Evolutionary conservation across 2,113 vertebrate genomes (phyloP).

Genomic region (Rhinoderma darwinii): DNA sequence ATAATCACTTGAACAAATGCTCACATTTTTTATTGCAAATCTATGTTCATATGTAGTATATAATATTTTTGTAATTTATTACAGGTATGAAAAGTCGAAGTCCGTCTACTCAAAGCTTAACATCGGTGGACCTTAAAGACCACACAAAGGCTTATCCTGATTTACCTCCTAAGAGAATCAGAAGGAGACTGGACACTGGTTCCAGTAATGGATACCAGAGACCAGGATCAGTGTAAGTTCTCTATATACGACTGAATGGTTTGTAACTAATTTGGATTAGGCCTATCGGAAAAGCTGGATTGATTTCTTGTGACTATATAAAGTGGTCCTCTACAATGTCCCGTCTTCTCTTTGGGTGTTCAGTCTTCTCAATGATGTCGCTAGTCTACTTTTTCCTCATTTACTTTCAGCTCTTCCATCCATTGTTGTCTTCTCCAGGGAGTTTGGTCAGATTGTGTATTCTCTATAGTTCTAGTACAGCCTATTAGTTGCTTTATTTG

Average conservation of each 20-base stretch:
- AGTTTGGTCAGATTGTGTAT: too few relatives aligned
- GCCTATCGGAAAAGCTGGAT: too few relatives aligned
- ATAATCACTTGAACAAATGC: not conserved
- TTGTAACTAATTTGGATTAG: too few relatives aligned
- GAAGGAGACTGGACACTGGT: slow-evolving; percentile 74
- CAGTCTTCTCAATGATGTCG: too few relatives aligned
- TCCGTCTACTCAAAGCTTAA: slow-evolving; percentile 90
- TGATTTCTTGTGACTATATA: too few relatives aligned
- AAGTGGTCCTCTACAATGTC: too few relatives aligned
- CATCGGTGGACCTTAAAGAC: slow-evolving; percentile 84
- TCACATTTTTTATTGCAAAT: not conserved
- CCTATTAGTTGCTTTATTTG: too few relatives aligned
- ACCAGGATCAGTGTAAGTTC: slow-evolving; percentile 90
- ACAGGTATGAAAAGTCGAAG: slow-evolving; percentile 88
- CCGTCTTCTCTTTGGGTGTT: too few relatives aligned
- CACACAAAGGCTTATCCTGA: slow-evolving; percentile 78
- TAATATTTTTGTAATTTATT: not conserved
- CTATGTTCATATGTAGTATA: not conserved
- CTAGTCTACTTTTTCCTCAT: too few relatives aligned
- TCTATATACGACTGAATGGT: not conserved
- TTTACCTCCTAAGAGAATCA: slow-evolving; percentile 82
- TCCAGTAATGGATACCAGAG: slow-evolving; percentile 89
- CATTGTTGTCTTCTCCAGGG: too few relatives aligned
- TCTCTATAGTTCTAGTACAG: too few relatives aligned
- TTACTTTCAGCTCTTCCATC: too few relatives aligned